Conservation (phyloP, 1,140 invertebrate species). For the Solenopsis invicta region DNA sequence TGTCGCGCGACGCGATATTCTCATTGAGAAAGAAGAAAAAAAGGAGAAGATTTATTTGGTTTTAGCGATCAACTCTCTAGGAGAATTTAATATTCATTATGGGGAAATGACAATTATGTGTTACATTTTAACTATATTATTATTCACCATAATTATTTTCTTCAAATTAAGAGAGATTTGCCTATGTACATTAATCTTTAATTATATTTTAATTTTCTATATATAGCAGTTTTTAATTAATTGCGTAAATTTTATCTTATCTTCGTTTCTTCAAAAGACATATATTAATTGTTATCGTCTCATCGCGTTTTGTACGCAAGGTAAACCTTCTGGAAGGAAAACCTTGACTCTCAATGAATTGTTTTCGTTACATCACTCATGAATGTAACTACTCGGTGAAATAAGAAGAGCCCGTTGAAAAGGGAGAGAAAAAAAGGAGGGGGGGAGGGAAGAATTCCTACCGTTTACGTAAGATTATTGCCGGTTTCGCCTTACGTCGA, state of each 20-base stretch:
- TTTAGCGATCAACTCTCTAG: background rate
- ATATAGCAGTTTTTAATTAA: background rate
- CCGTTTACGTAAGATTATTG: background rate
- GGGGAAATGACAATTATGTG: background rate
- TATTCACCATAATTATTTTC: too few relatives aligned
- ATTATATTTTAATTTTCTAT: too few relatives aligned
- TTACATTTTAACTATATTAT: too few relatives aligned
- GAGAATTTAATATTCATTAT: background rate
- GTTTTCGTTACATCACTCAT: background rate
- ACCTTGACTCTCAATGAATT: slow-evolving; percentile 6
- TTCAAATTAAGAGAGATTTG: too few relatives aligned
- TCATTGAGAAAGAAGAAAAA: background rate
- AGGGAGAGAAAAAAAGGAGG: background rate
- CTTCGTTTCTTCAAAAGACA: background rate
- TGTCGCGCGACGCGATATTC: slow-evolving; percentile 12
- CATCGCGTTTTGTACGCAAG: too few relatives aligned
- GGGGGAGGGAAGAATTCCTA: background rate
- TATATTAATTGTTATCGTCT: too few relatives aligned
- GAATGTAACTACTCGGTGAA: background rate
- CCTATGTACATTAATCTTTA: too few relatives aligned
- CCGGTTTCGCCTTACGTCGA: slow-evolving; percentile 1
- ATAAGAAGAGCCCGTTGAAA: background rate
- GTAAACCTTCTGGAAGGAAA: background rate
- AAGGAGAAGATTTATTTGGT: background rate
- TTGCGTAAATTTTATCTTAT: background rate